These are phyloP conservation scores for Hirtodrosophila histrioides DNA, from an alignment of 2,888 invertebrate genomes.

Conservation along the genomic window DNA sequence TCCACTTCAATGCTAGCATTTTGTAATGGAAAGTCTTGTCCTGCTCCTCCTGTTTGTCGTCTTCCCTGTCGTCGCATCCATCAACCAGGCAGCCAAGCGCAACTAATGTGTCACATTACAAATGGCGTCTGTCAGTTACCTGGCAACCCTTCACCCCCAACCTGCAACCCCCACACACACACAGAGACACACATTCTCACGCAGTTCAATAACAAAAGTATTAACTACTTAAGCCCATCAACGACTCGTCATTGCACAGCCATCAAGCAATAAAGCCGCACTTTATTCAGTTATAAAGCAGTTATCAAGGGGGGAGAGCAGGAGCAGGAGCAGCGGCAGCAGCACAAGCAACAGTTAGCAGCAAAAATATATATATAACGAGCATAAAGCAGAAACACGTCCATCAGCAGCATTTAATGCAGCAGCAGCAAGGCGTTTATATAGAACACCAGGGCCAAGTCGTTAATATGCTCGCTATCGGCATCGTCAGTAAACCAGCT, in stretches of 20 bases:
- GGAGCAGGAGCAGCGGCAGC: background rate
- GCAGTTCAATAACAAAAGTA: conserved; percentile 71
- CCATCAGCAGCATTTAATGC: conserved; percentile 47
- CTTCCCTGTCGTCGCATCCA: conserved; percentile 51
- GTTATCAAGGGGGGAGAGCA: conserved; percentile 5
- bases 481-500: conserved; percentile 57
- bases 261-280: conserved; percentile 61
- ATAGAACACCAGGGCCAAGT: conserved; percentile 75
- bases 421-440: conserved; percentile 77
- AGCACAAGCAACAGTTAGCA: conserved; percentile 30
- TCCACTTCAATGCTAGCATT: conserved; percentile 77
- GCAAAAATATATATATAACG: background rate
- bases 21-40: conserved; percentile 77
- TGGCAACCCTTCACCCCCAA: conserved; percentile 15
- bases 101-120: conserved; percentile 76
- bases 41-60: conserved; percentile 12
- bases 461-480: conserved; percentile 66
- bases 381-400: conserved; percentile 15
- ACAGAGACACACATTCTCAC: conserved; percentile 9
- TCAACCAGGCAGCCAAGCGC: conserved; percentile 65
- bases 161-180: background rate
- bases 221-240: conserved; percentile 41
- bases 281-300: conserved; percentile 68
- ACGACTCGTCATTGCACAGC: conserved; percentile 28
- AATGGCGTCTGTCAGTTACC: conserved; percentile 56